Evolutionary conservation across 30 jellyfish, hydroid and myxozoan genomes (phyloP), one percentile per base, ranked within the genome.

Genomic region (Hydractinia symbiolongicarpus): DNA sequence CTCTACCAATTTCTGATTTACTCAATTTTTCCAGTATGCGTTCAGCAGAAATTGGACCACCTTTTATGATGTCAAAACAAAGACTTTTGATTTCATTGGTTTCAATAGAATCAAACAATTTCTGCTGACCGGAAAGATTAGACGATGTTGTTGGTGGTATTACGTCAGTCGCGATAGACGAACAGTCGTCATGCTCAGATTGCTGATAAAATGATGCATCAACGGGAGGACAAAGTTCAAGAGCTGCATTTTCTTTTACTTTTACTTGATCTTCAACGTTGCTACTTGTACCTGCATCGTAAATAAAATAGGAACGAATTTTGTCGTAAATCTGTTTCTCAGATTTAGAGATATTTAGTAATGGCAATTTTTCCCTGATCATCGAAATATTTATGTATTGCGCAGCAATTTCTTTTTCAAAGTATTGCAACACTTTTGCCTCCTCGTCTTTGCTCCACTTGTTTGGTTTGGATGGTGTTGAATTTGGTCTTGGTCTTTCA

Each of bases 371-470:
- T n/a, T n/a, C n/a, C n/a, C n/a, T n/a, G n/a, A n/a, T n/a, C n/a
- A n/a, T n/a, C n/a, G n/a, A n/a, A n/a, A n/a, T n/a, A n/a, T n/a
- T n/a, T n/a, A n/a, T n/a, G n/a, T n/a, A n/a, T n/a, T n/a, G n/a
- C n/a, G n/a, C n/a, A n/a, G n/a, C n/a, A n/a, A n/a, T n/a, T n/a
- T n/a, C 73, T 62, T 62, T 50, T 40, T 40, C 73, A 62, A 62
- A 62, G 30, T 40, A 62, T 62, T 5, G 73, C 73, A 40, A 15
- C 73, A 62, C 7, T 50, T 62, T 40, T 15, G 16, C 7, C 30
- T 62, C 73, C 73, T 62, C 73, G 50, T 62, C 50, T 15, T 50
- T 62, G 30, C 73, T 62, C 73, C 73, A 62, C 30, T 62, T 62
- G 30, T 40, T 62, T 62, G 30, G 16, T 50, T 5, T 6, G 30